phyloP scores from a whole-genome alignment of 1,140 invertebrate genomes.

The Ceratitis capitata region DNA sequence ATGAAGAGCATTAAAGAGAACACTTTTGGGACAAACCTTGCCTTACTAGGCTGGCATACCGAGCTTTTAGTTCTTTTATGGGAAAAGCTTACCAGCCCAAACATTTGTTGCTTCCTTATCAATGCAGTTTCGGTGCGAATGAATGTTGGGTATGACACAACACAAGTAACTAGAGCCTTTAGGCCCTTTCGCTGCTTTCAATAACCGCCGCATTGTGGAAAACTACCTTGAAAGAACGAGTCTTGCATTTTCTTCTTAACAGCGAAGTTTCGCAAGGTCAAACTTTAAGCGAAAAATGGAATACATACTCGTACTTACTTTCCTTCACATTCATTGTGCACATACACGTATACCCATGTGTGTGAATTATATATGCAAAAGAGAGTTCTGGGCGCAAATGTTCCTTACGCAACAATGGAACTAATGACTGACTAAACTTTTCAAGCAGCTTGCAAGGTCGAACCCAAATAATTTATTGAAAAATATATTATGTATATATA shows the following conservation, averaged over 20 bases:
- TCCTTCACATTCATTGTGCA: neutral
- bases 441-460: too few relatives aligned
- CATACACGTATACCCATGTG: too few relatives aligned
- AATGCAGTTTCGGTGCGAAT: neutral
- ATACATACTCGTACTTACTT: neutral
- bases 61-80: neutral
- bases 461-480: too few relatives aligned
- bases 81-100: neutral
- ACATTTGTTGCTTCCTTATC: slow-evolving; percentile 37
- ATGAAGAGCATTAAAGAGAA: neutral
- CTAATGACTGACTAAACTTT: too few relatives aligned
- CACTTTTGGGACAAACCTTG: neutral
- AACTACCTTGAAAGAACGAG: neutral
- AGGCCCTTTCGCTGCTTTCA: neutral
- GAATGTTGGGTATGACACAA: neutral
- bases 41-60: neutral
- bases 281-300: slow-evolving; percentile 16
- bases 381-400: neutral
- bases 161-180: neutral
- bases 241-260: slow-evolving; percentile 6
- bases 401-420: too few relatives aligned
- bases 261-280: slow-evolving; percentile 26
- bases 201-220: neutral
- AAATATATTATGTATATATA: too few relatives aligned
- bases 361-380: neutral